Evolutionary conservation across 2,888 invertebrate species (phyloP).

Genomic region (Harmothoe impar): DNA sequence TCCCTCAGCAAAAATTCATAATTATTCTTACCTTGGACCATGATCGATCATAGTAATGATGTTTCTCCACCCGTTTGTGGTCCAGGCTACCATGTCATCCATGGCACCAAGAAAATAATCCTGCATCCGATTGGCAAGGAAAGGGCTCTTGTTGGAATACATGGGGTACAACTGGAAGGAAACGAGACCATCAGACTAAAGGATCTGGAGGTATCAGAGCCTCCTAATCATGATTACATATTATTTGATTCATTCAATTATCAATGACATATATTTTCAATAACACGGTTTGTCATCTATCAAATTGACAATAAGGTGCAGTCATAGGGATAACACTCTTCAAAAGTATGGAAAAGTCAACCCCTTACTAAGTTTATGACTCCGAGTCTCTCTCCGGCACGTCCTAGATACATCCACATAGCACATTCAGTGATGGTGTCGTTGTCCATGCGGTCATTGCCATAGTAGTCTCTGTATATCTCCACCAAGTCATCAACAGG

Average conservation of each 20-base stretch:
- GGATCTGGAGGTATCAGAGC: neutral
- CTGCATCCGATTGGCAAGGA: conserved; percentile 77
- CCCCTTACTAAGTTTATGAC: conserved; percentile 69
- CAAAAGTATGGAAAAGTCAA: neutral
- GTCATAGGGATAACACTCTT: too few species aligned
- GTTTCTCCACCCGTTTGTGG: conserved; percentile 77
- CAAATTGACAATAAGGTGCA: too few species aligned
- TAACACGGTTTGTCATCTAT: too few species aligned
- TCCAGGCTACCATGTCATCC: conserved; percentile 82
- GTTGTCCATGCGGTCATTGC: conserved; percentile 72
- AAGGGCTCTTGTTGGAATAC: conserved; percentile 77
- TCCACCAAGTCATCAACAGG: conserved; percentile 77
- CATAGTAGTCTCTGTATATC: conserved; percentile 79
- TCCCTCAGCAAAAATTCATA: too few species aligned
- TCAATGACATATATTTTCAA: too few species aligned
- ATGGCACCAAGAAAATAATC: conserved; percentile 80
- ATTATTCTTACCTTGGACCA: conserved; percentile 70
- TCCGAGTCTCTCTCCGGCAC: conserved; percentile 71
- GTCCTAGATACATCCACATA: conserved; percentile 66
- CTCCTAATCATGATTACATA: neutral
- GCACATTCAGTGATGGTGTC: conserved; percentile 76
- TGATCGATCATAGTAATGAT: conserved; percentile 76
- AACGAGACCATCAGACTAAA: neutral
- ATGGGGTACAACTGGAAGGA: conserved; percentile 73
- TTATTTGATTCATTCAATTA: neutral